Evolutionary conservation across 2,888 invertebrate genomes (phyloP).

Genomic region (Drosophila anomalata): DNA sequence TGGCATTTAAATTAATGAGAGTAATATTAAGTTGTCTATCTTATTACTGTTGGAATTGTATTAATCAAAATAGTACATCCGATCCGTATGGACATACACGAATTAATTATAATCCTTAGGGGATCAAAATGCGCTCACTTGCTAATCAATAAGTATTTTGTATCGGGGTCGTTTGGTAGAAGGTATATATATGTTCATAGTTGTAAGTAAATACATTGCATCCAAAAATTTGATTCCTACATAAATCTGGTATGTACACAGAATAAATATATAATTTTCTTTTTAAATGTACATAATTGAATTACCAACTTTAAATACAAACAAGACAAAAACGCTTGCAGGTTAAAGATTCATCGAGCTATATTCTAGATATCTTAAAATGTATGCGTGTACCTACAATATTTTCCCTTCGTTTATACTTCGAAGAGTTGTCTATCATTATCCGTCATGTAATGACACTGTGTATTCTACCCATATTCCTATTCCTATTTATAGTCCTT

Average conservation of each 20-base stretch:
- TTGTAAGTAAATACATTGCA: conserved; percentile 48
- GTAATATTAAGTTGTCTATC: background rate
- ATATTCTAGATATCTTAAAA: conserved; percentile 43
- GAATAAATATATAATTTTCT: conserved; percentile 57
- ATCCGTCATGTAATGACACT: no score
- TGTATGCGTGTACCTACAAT: conserved; percentile 41
- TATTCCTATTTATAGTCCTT: conserved; percentile 1
- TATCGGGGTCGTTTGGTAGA: conserved; percentile 6
- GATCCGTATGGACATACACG: conserved; percentile 4
- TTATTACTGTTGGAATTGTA: background rate
- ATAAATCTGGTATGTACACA: conserved; percentile 52
- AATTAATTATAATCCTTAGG: conserved; percentile 29
- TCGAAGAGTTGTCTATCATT: conserved; percentile 9
- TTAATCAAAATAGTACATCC: conserved; percentile 4
- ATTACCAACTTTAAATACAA: conserved; percentile 55
- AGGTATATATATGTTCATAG: conserved; percentile 39
- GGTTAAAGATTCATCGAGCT: conserved; percentile 65
- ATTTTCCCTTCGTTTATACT: conserved; percentile 29
- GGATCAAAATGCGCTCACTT: conserved; percentile 39
- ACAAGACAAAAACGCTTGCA: conserved; percentile 77
- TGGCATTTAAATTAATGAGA: background rate
- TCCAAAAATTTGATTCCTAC: conserved; percentile 72
- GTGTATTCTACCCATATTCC: no score
- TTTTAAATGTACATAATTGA: conserved; percentile 67
- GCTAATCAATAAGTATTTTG: conserved; percentile 18